A percentile compares a stretch with the other conserved stretches of the same genome.
phyloP scores from a whole-genome alignment of 2,888 invertebrate species.

The Drosophila demipolita region DNA sequence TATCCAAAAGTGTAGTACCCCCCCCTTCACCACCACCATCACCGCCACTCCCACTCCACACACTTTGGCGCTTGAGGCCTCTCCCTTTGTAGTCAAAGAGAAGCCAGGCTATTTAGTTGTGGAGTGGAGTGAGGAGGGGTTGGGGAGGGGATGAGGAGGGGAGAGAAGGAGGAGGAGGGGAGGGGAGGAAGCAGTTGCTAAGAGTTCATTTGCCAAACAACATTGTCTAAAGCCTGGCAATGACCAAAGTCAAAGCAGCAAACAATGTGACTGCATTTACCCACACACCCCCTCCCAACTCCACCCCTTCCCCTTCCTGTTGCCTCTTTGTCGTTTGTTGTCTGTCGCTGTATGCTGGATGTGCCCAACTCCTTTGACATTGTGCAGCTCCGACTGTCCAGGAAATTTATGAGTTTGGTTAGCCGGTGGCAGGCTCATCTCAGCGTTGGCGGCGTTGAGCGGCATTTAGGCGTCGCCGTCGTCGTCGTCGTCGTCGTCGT shows the following conservation, averaged over 20 bases:
- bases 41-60: background rate
- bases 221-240: constrained; percentile 30
- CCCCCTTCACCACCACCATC: background rate
- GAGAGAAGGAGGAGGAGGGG: constrained; percentile 31
- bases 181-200: constrained; percentile 32
- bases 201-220: constrained; percentile 67
- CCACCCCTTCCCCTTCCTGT: background rate
- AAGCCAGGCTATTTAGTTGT: constrained; percentile 46
- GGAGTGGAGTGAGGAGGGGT: background rate
- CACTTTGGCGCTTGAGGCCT: background rate
- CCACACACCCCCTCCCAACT: no score
- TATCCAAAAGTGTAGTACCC: constrained; percentile 11
- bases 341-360: constrained; percentile 16
- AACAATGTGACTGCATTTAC: constrained; percentile 57
- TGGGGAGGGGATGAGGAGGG: background rate
- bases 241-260: constrained; percentile 34
- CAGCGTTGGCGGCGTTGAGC: constrained; percentile 6
- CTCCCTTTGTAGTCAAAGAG: constrained; percentile 2
- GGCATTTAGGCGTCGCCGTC: constrained; percentile 16
- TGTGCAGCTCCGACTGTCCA: constrained; percentile 48
- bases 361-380: constrained; percentile 54
- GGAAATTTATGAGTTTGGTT: constrained; percentile 61
- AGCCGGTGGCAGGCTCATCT: constrained; percentile 45
- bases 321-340: constrained; percentile 5
- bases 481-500: background rate